Conservation (phyloP, 2,113 vertebrate species). For the Tetrax tetrax region DNA sequence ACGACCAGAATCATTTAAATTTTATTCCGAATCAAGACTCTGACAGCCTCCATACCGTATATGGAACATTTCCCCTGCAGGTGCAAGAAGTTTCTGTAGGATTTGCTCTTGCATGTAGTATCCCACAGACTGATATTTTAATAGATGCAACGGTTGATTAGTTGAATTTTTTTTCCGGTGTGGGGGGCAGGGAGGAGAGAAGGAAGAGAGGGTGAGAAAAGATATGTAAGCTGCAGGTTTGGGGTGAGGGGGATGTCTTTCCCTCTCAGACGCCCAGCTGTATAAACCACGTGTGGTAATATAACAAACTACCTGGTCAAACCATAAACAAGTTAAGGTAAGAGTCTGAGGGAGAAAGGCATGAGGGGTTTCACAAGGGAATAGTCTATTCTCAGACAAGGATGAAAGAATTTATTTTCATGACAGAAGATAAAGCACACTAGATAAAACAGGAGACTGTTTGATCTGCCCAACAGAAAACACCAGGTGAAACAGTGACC, state of each 20-base stretch:
- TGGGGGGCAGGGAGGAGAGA: neutral
- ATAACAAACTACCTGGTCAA: neutral
- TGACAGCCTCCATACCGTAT: slow-evolving; percentile 37
- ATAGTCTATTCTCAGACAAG: slow-evolving; percentile 20
- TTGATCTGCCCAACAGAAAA: slow-evolving; percentile 34
- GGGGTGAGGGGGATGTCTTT: neutral
- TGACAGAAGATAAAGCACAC: slow-evolving; percentile 15
- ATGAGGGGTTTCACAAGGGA: slow-evolving; percentile 31
- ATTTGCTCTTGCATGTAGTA: slow-evolving; percentile 33
- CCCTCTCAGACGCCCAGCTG: neutral
- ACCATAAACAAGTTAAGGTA: slow-evolving; percentile 19
- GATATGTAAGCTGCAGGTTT: neutral
- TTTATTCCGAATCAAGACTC: slow-evolving; percentile 53
- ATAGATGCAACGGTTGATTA: slow-evolving; percentile 28
- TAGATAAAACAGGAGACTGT: neutral
- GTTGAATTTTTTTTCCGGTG: neutral
- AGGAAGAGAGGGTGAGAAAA: neutral
- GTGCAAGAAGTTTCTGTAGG: slow-evolving; percentile 55
- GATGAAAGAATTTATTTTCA: slow-evolving; percentile 41
- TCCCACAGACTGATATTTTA: slow-evolving; percentile 41
- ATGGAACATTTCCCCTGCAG: slow-evolving; percentile 59
- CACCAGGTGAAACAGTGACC: neutral
- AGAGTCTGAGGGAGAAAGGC: slow-evolving; percentile 24
- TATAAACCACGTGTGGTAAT: neutral
- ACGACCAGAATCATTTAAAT: slow-evolving; percentile 55